These are phyloP conservation scores for Leptobrachium leishanense DNA, from an alignment of 2,113 vertebrate genomes.

Conservation along the genomic window DNA sequence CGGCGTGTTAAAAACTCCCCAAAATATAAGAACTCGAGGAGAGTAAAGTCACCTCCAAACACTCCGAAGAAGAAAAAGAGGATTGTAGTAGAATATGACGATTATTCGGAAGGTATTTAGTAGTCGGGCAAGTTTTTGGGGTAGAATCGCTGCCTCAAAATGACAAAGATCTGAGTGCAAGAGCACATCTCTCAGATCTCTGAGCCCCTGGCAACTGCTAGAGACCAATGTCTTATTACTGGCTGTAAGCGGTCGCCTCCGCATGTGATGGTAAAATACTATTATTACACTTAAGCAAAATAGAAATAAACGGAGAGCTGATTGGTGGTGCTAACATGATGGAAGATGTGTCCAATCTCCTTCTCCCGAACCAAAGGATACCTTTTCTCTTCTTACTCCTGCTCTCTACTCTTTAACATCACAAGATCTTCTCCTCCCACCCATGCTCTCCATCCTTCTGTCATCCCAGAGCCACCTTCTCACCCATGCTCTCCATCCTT, in stretches of 20 bases:
- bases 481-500: too few species aligned
- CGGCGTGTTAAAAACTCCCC: neutral
- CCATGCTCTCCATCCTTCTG: too few species aligned
- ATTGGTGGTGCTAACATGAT: too few species aligned
- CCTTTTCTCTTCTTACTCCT: too few species aligned
- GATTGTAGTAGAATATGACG: conserved; percentile 33
- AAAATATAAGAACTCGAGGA: conserved; percentile 13
- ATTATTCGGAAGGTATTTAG: conserved; percentile 39
- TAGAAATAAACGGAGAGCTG: too few species aligned
- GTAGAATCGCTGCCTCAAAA: conserved; percentile 9
- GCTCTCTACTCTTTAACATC: too few species aligned
- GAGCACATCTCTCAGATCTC: conserved; percentile 12
- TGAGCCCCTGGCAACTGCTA: neutral
- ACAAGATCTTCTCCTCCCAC: too few species aligned
- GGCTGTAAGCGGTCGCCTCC: neutral
- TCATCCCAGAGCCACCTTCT: too few species aligned
- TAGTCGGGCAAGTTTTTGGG: conserved; percentile 27
- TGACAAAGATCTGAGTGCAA: conserved; percentile 29
- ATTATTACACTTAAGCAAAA: too few species aligned
- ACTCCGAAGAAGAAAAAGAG: conserved; percentile 28
- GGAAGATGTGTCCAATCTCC: too few species aligned
- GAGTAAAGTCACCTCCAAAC: neutral
- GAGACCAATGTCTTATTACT: neutral
- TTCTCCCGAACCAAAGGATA: too few species aligned
- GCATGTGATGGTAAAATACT: too few species aligned